Evolutionary conservation across 2,888 invertebrate species (phyloP).

Genomic region (Zonitis immaculata): DNA sequence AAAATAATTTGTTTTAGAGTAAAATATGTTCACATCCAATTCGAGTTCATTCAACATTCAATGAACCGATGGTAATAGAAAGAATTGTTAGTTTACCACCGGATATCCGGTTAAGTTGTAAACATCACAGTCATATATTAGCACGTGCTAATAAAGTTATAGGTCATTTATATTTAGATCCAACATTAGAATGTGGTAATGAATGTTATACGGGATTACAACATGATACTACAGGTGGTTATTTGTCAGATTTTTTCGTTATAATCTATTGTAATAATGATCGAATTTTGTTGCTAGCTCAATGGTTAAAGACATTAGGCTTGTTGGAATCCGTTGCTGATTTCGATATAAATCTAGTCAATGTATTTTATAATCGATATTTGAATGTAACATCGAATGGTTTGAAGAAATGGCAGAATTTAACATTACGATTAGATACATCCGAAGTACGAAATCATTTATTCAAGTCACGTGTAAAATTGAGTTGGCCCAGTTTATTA

Average conservation of each 20-base stretch:
- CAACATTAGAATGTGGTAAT: constrained; percentile 65
- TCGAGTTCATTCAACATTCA: constrained; percentile 75
- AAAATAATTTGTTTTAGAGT: constrained; percentile 53
- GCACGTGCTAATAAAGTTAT: constrained; percentile 53
- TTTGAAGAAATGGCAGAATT: constrained; percentile 57
- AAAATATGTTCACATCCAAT: constrained; percentile 73
- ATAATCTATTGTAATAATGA: neutral
- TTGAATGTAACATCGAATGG: constrained; percentile 51
- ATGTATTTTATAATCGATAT: constrained; percentile 58
- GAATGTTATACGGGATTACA: constrained; percentile 75
- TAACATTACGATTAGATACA: constrained; percentile 72
- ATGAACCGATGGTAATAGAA: constrained; percentile 72
- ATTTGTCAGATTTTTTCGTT: constrained; percentile 1
- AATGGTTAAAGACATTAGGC: constrained; percentile 62
- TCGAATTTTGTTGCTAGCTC: constrained; percentile 44
- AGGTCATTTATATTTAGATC: constrained; percentile 66
- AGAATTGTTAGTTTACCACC: constrained; percentile 59
- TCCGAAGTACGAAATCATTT: constrained; percentile 62
- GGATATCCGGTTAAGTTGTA: constrained; percentile 58
- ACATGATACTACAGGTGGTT: constrained; percentile 58
- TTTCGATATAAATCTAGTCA: constrained; percentile 63
- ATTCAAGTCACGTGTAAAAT: constrained; percentile 61
- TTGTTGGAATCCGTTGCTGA: constrained; percentile 64
- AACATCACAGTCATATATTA: constrained; percentile 50
- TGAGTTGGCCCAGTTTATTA: constrained; percentile 63